phyloP scores from a whole-genome alignment of 2,797 vertebrate species.

The Bradypus variegatus region DNA sequence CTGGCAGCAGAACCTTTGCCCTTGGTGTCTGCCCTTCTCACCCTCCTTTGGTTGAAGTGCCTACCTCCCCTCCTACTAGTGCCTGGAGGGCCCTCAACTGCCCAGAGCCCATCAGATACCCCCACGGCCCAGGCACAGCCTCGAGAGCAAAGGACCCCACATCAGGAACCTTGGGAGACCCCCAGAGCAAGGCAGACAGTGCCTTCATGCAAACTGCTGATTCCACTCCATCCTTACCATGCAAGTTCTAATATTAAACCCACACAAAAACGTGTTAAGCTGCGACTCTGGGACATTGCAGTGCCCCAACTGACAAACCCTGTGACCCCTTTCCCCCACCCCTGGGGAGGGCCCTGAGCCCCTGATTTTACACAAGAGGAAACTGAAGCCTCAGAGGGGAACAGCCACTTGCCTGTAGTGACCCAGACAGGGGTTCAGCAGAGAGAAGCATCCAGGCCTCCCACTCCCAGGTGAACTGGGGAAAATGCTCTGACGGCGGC shows the following conservation, averaged over 20 bases:
- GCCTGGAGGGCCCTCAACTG: not conserved
- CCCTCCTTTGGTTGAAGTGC: not conserved
- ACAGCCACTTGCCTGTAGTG: conserved; percentile 35
- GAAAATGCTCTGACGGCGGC: not conserved
- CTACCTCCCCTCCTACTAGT: not conserved
- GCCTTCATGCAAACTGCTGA: not conserved
- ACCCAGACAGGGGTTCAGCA: not conserved
- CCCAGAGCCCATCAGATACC: not conserved
- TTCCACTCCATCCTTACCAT: not conserved
- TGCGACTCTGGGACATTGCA: not conserved
- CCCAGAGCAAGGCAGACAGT: not conserved
- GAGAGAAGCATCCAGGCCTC: not conserved
- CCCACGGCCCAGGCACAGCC: not conserved
- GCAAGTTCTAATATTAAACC: conserved; percentile 14
- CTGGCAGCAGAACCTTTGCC: not conserved
- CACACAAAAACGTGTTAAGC: conserved; percentile 10
- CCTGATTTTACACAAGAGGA: conserved; percentile 18
- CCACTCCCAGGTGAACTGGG: not conserved
- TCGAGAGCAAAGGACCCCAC: not conserved
- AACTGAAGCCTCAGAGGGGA: not conserved
- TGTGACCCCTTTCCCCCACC: not conserved
- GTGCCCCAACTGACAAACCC: not conserved
- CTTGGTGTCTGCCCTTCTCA: not conserved
- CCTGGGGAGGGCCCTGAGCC: not conserved
- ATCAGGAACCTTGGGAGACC: not conserved